phyloP scores from a whole-genome alignment of 2,888 invertebrate species.

The Antheraea assamensis region DNA sequence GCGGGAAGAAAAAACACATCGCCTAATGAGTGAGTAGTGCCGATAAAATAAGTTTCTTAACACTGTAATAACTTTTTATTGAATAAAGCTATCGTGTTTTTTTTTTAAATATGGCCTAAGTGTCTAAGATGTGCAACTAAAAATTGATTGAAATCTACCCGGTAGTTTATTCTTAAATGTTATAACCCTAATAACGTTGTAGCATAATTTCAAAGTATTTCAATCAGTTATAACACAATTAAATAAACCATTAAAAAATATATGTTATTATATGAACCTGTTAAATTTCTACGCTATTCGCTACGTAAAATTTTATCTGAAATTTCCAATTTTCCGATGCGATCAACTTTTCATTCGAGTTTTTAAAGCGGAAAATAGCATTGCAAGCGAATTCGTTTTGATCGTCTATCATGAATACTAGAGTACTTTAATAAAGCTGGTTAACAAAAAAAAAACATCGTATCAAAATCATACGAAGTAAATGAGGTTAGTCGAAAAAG shows the following conservation, averaged over 20 bases:
- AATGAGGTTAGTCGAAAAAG: constrained; percentile 58
- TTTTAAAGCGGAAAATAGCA: constrained; percentile 6
- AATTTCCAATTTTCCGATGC: neutral
- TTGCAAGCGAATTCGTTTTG: neutral
- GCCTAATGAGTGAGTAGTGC: no score
- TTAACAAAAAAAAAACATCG: constrained; percentile 41
- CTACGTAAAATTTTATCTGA: neutral
- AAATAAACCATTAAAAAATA: neutral
- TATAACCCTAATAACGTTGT: no score
- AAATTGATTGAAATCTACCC: no score
- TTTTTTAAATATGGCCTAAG: no score
- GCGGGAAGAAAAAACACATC: no score
- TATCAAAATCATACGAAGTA: constrained; percentile 49
- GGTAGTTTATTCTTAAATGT: no score
- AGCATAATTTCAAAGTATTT: no score
- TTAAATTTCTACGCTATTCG: neutral
- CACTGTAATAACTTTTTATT: no score
- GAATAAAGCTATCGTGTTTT: no score
- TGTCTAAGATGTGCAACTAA: no score
- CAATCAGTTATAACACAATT: neutral
- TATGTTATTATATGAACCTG: neutral
- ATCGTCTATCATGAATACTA: constrained; percentile 15
- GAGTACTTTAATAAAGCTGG: constrained; percentile 20
- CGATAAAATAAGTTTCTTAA: no score
- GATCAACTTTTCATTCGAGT: constrained; percentile 6